These are phyloP conservation scores for Carposina sasakii DNA, from an alignment of 1,140 invertebrate genomes.

Conservation along the genomic window DNA sequence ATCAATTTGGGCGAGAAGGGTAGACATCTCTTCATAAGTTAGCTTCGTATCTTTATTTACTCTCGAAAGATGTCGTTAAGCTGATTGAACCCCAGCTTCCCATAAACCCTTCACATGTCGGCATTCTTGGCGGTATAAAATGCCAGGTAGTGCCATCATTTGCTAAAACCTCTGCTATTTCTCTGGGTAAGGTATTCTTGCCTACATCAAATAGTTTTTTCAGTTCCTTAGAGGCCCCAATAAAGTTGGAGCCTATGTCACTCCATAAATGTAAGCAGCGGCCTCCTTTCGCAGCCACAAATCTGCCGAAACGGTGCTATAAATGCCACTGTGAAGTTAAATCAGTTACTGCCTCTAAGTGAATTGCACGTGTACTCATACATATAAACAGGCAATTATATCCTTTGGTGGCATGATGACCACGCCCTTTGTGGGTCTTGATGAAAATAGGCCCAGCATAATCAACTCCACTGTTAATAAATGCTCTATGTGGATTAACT, in stretches of 20 bases:
- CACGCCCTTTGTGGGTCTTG: slow-evolving; percentile 13
- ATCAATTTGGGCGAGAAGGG: slow-evolving; percentile 28
- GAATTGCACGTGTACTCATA: slow-evolving; percentile 14
- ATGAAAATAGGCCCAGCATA: slow-evolving; percentile 51
- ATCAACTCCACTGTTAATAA: slow-evolving; percentile 49
- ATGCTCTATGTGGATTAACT: slow-evolving; percentile 34
- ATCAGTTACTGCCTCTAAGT: slow-evolving; percentile 25
- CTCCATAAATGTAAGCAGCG: slow-evolving; percentile 16
- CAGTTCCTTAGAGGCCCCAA: slow-evolving; percentile 18
- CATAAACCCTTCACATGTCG: slow-evolving; percentile 24
- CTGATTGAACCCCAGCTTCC: slow-evolving; percentile 26
- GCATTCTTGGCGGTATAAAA: slow-evolving; percentile 16
- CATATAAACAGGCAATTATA: slow-evolving; percentile 31
- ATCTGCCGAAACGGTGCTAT: slow-evolving; percentile 9
- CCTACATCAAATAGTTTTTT: slow-evolving; percentile 5
- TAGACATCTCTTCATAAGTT: slow-evolving; percentile 28
- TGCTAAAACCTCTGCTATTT: slow-evolving; percentile 2
- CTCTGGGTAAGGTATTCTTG: not conserved
- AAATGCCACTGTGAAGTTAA: slow-evolving; percentile 16
- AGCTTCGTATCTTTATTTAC: slow-evolving; percentile 20
- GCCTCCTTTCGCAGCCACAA: slow-evolving; percentile 26
- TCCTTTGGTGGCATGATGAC: slow-evolving; percentile 15
- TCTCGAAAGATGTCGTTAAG: slow-evolving; percentile 24
- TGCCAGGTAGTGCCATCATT: slow-evolving; percentile 21
- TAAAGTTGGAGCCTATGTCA: slow-evolving; percentile 30